Base-by-base conservation (phyloP, 2,888 invertebrate species). In the Drosophila robusta region DNA sequence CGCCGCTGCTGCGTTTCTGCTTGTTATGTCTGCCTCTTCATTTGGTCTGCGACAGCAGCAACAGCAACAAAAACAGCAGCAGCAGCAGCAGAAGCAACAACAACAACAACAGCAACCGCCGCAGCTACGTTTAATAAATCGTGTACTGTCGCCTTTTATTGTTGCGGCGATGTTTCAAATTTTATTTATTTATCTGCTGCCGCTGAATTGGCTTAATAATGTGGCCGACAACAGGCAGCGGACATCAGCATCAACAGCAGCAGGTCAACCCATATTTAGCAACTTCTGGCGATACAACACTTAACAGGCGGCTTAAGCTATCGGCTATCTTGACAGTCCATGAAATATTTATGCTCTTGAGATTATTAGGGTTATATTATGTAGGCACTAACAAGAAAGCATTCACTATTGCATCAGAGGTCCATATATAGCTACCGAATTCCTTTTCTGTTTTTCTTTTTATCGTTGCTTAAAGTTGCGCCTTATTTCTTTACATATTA, bases 141-240 rank as follows among this genome's bases (percentile, higher is more conserved):
- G 89, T 83, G 89, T 81, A 80, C 88, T 85, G 85, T 85, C 85
- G 89, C 88, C 89, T 87, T 89, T 85, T 85, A 89, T 85, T 85
- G 89, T 85, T 89, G 85, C 75, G 88, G 88, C 89, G 75, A 89
- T 85, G 85, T 89, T 85, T 85, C 85, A 85, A 85, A 89, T 82
- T 89, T 89, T 85, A 85, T 85, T 89, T 85, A 85, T 85, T 85
- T 85, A 85, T 89, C 83, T 89, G 88, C 89, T 78, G 86, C 88
- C 87, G 86, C 67, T 82, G 89, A 89, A 89, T 85, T 89, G 88
- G 80, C 87, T 87, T 89, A 87, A 89, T 87, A 83, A 83, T 81
- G 87, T 80, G 89, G 87, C 87, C 89, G 74, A 79, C 77, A 75
- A 61, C 78, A 67, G 44, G 61, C 56, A 62, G 45, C 55, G 22